Percentiles rank a stretch among this genome's conserved stretches.
Evolutionary conservation across 2,113 vertebrate genomes (phyloP).

Genomic region (Mellivora capensis): DNA sequence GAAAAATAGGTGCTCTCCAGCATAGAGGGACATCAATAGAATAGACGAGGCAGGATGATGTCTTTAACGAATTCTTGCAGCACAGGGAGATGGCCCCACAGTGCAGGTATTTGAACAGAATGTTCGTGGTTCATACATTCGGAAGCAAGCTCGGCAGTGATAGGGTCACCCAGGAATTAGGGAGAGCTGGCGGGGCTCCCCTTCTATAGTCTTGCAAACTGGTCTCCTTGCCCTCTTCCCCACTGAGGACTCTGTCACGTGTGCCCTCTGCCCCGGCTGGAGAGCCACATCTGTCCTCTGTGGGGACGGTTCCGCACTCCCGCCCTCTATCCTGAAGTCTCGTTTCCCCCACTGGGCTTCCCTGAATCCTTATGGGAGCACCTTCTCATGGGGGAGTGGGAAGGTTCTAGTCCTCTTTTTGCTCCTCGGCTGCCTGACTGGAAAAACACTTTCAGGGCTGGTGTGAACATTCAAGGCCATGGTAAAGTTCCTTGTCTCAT

Average conservation of each 20-base stretch:
- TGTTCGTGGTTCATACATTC: accelerated
- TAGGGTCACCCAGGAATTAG: too few species aligned
- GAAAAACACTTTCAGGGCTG: neutral
- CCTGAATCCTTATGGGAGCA: neutral
- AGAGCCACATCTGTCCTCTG: neutral
- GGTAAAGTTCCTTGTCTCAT: neutral
- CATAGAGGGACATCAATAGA: neutral
- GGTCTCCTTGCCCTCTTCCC: neutral
- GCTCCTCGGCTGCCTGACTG: neutral
- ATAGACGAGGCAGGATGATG: neutral
- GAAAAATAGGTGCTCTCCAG: neutral
- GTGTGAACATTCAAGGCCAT: neutral
- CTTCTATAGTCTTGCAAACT: neutral
- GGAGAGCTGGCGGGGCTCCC: neutral
- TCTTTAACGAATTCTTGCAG: neutral
- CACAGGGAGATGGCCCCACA: neutral
- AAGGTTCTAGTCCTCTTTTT: neutral
- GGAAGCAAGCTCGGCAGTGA: neutral
- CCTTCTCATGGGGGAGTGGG: neutral
- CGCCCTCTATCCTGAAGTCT: neutral
- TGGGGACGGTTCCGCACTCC: neutral
- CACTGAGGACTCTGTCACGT: neutral
- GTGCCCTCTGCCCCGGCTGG: neutral
- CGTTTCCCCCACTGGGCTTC: neutral
- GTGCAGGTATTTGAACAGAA: neutral